Evolutionary conservation across 2,888 invertebrate species (phyloP).

Genomic region (Philonicus albiceps): DNA sequence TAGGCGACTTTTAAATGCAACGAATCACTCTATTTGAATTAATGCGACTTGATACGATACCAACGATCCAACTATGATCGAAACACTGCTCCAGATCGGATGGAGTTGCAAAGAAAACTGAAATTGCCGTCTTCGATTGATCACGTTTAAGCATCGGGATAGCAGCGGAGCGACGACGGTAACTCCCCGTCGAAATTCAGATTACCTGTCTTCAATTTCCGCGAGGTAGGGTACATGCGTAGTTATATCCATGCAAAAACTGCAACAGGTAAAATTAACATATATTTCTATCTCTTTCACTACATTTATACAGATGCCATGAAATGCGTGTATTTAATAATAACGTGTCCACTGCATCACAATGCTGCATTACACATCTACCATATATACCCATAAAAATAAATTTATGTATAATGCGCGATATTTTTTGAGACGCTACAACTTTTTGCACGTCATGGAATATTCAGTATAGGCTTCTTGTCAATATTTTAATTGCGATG

Average conservation of each 20-base stretch:
- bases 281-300: background rate
- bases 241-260: background rate
- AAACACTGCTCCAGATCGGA: background rate
- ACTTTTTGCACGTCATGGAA: background rate
- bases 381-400: background rate
- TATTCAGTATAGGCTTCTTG: background rate
- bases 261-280: background rate
- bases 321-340: background rate
- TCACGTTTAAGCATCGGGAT: conserved; percentile 2
- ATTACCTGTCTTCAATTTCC: conserved; percentile 1
- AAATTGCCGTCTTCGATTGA: background rate
- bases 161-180: background rate
- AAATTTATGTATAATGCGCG: background rate
- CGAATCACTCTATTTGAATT: background rate
- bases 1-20: background rate
- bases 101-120: background rate
- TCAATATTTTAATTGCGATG: background rate
- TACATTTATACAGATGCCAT: background rate
- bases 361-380: background rate
- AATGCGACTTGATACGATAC: background rate
- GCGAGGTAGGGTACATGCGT: background rate
- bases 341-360: background rate
- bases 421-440: background rate
- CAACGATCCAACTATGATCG: background rate
- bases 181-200: background rate